Evolutionary conservation across 2,797 vertebrate species (phyloP).

Genomic region (Ptychobarbus kaznakovi): DNA sequence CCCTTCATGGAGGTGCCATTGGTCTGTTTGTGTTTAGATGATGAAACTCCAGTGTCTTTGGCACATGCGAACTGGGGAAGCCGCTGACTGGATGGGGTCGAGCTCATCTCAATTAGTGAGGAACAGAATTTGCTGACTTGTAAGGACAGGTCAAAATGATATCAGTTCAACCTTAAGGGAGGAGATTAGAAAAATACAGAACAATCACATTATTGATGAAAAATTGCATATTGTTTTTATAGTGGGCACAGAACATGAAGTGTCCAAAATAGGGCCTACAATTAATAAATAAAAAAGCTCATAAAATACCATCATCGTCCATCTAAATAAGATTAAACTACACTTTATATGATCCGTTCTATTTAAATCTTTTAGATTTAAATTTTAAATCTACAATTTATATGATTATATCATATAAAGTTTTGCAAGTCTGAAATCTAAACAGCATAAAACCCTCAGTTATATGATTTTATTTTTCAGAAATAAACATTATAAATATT

Average conservation of each 20-base stretch:
- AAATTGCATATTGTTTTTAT: background rate
- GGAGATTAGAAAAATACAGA: constrained; percentile 41
- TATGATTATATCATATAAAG: too few species aligned
- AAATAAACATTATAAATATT: background rate
- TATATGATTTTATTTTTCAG: background rate
- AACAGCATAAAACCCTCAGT: background rate
- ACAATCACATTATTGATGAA: background rate
- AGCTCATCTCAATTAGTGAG: constrained; percentile 59
- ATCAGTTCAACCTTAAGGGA: constrained; percentile 40
- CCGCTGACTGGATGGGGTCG: constrained; percentile 58
- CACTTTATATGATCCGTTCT: background rate
- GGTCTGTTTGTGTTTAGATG: constrained; percentile 60
- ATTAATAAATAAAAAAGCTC: background rate
- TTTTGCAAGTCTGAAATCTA: background rate
- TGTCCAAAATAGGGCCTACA: background rate
- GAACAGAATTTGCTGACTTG: constrained; percentile 60
- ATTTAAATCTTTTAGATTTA: too few species aligned
- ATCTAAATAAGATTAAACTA: background rate
- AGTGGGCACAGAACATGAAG: background rate
- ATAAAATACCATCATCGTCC: background rate
- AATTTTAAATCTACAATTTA: too few species aligned
- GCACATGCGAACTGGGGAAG: background rate
- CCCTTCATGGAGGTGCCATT: constrained; percentile 21
- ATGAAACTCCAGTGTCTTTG: constrained; percentile 45
- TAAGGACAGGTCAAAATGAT: constrained; percentile 47